A percentile compares a stretch with the other conserved stretches of the same genome.
These are phyloP conservation scores for Tiliacea aurago DNA, from an alignment of 2,888 invertebrate species.

Conservation along the genomic window DNA sequence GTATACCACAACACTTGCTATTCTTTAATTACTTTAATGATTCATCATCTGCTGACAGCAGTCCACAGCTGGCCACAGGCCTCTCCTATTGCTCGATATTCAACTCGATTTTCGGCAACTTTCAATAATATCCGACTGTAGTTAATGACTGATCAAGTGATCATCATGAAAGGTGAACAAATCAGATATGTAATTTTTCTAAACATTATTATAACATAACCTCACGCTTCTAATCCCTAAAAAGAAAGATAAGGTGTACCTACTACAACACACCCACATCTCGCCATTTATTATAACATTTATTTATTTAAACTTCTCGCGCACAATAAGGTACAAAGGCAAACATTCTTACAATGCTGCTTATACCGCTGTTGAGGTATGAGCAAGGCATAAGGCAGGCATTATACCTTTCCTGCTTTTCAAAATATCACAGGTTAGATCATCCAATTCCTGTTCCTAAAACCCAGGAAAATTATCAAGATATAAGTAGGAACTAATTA, in stretches of 20 bases:
- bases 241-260: no score
- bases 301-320: no score
- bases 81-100: no score
- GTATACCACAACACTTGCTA: not conserved
- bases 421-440: not conserved
- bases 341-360: not conserved
- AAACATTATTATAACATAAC: not conserved
- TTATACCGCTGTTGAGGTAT: not conserved
- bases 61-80: no score
- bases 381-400: not conserved
- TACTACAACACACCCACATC: no score
- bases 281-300: not conserved
- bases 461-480: not conserved
- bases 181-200: not conserved
- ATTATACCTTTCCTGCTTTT: not conserved
- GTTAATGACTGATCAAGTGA: not conserved
- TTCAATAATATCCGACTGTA: no score
- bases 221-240: no score
- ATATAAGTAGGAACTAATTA: conserved; percentile 52
- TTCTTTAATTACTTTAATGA: no score
- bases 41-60: no score
- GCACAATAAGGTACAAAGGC: no score
- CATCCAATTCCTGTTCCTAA: not conserved
- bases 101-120: no score
- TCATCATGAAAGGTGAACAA: not conserved